Conservation (phyloP, 2,797 vertebrate genomes). For the Alca torda region DNA sequence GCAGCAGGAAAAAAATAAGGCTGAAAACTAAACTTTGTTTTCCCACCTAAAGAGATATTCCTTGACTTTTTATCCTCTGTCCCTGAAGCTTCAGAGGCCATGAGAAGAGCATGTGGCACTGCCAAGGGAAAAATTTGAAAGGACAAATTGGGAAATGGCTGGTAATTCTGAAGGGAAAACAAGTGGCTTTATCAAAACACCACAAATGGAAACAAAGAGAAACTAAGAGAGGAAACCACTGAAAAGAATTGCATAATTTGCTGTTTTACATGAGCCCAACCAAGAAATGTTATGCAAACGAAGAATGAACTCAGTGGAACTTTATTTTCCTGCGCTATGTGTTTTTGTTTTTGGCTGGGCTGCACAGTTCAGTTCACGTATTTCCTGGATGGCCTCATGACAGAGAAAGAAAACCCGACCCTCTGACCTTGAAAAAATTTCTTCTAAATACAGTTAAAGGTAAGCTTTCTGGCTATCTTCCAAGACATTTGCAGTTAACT, state of each 20-base stretch:
- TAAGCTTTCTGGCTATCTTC: background rate
- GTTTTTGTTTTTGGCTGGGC: background rate
- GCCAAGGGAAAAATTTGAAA: background rate
- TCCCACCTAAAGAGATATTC: background rate
- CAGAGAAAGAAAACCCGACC: background rate
- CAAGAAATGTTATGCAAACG: background rate
- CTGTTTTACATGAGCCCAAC: background rate
- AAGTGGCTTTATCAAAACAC: background rate
- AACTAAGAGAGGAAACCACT: background rate
- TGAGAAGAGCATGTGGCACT: background rate
- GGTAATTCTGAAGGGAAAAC: constrained; percentile 2
- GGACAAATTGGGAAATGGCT: background rate
- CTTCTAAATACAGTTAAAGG: background rate
- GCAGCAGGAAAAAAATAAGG: background rate
- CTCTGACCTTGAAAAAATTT: background rate
- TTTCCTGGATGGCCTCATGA: constrained; percentile 3
- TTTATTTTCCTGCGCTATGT: constrained; percentile 12
- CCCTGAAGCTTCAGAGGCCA: background rate
- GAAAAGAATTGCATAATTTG: constrained; percentile 7
- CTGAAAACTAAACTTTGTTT: background rate
- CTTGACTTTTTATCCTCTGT: background rate
- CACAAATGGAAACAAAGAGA: constrained; percentile 29
- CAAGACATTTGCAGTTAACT: background rate
- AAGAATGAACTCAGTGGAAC: constrained; percentile 15
- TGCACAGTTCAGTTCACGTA: background rate